Conservation (phyloP, 2,797 vertebrate species). For the Halcyon smyrnensis region DNA sequence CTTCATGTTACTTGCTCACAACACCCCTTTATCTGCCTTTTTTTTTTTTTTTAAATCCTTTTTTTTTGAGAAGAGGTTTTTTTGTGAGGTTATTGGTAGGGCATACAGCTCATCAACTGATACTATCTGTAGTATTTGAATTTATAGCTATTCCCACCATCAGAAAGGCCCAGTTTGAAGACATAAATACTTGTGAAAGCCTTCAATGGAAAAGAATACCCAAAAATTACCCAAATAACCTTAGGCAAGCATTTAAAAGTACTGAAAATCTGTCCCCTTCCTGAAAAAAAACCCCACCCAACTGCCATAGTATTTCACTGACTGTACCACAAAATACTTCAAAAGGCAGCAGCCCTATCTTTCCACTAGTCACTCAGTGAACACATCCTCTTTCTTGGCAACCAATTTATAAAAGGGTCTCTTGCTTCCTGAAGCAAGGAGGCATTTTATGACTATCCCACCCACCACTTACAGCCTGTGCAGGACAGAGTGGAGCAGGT, state of each 20-base stretch:
- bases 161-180: not conserved
- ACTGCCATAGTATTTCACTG: not conserved
- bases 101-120: fast-evolving
- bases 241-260: not conserved
- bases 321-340: not conserved
- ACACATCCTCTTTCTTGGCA: not conserved
- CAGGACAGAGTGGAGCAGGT: not conserved
- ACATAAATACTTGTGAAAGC: not conserved
- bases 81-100: not conserved
- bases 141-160: not conserved
- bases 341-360: not conserved
- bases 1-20: not conserved
- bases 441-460: not conserved
- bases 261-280: not conserved
- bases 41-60: not conserved
- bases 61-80: not conserved
- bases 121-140: not conserved
- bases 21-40: not conserved
- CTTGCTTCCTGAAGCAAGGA: not conserved
- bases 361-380: not conserved
- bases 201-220: not conserved
- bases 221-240: not conserved
- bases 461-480: fast-evolving
- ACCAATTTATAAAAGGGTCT: not conserved
- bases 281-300: not conserved